Evolutionary conservation across 2,888 invertebrate species (phyloP), one percentile per base, ranked within the genome.

Genomic region (Caenorhabditis panamensis): DNA sequence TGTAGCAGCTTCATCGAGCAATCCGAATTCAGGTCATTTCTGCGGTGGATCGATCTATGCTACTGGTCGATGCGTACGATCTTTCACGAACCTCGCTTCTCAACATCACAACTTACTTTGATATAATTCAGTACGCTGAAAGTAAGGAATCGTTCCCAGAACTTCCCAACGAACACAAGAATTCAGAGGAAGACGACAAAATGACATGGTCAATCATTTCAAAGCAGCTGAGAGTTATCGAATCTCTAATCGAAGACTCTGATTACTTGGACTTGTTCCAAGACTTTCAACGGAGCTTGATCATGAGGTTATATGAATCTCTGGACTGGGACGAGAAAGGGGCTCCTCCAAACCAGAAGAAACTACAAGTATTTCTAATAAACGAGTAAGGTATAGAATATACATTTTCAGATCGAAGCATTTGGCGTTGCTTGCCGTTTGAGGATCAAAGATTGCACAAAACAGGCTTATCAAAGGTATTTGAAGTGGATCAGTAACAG

Each of bases 1-100:
- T n/a, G n/a, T n/a, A n/a, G n/a, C n/a, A n/a, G n/a, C n/a, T n/a
- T n/a, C n/a, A n/a, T n/a, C n/a, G n/a, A n/a, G n/a, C n/a, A n/a
- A n/a, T n/a, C n/a, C n/a, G n/a, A n/a, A n/a, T 72, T 59, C 44
- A 86, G 86, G 64, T 22, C 16, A 80, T 89, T 4, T 71, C 84
- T 1, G 68, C 86, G 2, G 72, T 87, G 6, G 89, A 89, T 63
- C 64, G 89, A 28, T 82, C 85, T 0, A 84, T 85, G 80, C 54
- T 89, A 18, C 63, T 89, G 1, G 84, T 84, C 44, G 89, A 89
- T 56, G 84, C 88, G 8, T 89, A 84, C 72, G 87, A 85, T 53
- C 82, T 87, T 59, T 31, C 87, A 8, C 83, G 85, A 71, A 71
- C 83, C 13, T 85, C 86, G 5, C 77, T 79, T 37, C 69, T 89